Conservation (phyloP, 2,888 invertebrate species). For the Lymantria dispar region DNA sequence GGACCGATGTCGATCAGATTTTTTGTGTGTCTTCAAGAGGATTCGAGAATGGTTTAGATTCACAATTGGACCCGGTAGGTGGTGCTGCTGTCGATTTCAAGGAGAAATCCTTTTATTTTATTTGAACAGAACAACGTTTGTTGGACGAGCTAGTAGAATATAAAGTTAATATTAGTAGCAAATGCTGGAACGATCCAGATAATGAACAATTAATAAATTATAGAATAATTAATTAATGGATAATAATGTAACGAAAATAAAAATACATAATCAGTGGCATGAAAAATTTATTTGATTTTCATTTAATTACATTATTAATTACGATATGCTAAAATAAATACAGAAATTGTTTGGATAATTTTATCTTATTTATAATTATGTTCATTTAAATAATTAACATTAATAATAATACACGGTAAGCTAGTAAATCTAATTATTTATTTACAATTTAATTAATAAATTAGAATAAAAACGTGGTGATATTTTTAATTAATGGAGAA, state of each 20-base stretch:
- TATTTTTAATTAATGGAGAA: slow-evolving; percentile 19
- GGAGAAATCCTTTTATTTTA: too few species aligned
- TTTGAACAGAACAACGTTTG: too few species aligned
- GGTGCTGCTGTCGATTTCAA: too few species aligned
- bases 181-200: too few species aligned
- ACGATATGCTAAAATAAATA: slow-evolving; percentile 80
- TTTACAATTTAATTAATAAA: slow-evolving; percentile 69
- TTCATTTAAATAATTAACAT: slow-evolving; percentile 69
- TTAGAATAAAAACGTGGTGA: slow-evolving; percentile 44
- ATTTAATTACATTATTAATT: slow-evolving; percentile 72
- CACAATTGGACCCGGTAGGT: too few species aligned
- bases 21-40: too few species aligned
- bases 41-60: too few species aligned
- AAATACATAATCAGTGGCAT: slow-evolving; percentile 67
- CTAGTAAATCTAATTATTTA: slow-evolving; percentile 69
- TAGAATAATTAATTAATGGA: not conserved
- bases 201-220: not conserved
- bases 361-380: slow-evolving; percentile 60
- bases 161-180: too few species aligned
- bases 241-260: too few species aligned
- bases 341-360: slow-evolving; percentile 73
- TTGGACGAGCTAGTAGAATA: too few species aligned
- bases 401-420: slow-evolving; percentile 66
- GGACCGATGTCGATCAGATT: too few species aligned
- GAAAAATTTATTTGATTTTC: slow-evolving; percentile 80